A percentile compares a stretch with the other conserved stretches of the same genome.
phyloP scores from a whole-genome alignment of 2,113 vertebrate species.

The Ceyx margarethae region DNA sequence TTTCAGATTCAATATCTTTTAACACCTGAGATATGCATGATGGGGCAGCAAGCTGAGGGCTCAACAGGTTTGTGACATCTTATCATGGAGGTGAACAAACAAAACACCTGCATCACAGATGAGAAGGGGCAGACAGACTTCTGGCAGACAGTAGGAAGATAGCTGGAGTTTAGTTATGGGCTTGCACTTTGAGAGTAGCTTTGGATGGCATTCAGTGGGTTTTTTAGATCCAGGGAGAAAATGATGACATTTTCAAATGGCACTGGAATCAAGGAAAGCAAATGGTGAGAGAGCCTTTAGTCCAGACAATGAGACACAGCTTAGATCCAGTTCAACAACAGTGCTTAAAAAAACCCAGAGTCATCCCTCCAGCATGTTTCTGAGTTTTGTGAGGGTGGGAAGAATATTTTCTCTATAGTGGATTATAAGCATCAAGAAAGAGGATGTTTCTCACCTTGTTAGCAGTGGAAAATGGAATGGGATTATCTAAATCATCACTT shows the following conservation, averaged over 20 bases:
- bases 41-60: neutral
- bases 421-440: neutral
- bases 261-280: slow-evolving; percentile 48
- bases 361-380: slow-evolving; percentile 10
- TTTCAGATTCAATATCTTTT: neutral
- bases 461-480: neutral
- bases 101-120: slow-evolving; percentile 41
- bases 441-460: neutral
- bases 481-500: neutral
- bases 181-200: slow-evolving; percentile 47
- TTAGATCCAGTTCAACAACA: neutral
- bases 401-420: neutral
- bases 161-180: slow-evolving; percentile 62
- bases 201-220: slow-evolving; percentile 55
- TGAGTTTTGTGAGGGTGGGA: neutral
- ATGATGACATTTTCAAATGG: slow-evolving; percentile 65
- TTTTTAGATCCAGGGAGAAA: slow-evolving; percentile 57
- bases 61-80: neutral
- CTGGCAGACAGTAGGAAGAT: slow-evolving; percentile 30
- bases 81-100: neutral
- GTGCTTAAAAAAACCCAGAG: neutral
- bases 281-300: slow-evolving; percentile 40
- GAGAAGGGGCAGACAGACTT: neutral
- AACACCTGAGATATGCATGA: neutral
- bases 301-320: neutral